Evolutionary conservation across 2,888 invertebrate species (phyloP).

Genomic region (Colletes collaris): DNA sequence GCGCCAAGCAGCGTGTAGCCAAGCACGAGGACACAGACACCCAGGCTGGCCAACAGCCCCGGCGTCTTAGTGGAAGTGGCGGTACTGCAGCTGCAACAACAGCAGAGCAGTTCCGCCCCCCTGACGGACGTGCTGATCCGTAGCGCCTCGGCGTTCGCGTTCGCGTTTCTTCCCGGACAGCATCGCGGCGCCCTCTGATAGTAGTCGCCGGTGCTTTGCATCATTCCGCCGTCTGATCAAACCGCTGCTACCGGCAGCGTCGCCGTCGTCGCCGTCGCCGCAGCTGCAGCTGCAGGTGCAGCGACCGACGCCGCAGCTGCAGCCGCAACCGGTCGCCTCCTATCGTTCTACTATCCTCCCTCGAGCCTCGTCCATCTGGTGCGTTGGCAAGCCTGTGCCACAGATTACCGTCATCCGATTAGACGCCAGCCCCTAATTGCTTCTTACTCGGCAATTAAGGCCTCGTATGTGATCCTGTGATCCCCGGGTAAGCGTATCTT

Average conservation of each 20-base stretch:
- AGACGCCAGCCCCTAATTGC: slow-evolving; percentile 45
- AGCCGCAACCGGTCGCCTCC: slow-evolving; percentile 72
- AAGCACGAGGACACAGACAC: slow-evolving; percentile 93
- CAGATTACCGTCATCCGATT: slow-evolving; percentile 46
- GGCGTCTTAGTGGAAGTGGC: slow-evolving; percentile 82
- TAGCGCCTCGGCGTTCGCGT: slow-evolving; percentile 61
- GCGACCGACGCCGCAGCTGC: slow-evolving; percentile 76
- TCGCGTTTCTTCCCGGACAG: slow-evolving; percentile 73
- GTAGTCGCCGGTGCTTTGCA: slow-evolving; percentile 79
- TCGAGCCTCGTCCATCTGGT: slow-evolving; percentile 64
- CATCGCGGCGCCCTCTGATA: slow-evolving; percentile 78
- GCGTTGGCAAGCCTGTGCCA: slow-evolving; percentile 47
- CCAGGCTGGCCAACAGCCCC: slow-evolving; percentile 91
- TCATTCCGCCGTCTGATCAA: slow-evolving; percentile 67
- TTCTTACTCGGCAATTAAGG: slow-evolving; percentile 39
- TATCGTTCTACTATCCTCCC: slow-evolving; percentile 65
- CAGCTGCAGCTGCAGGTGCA: slow-evolving; percentile 73
- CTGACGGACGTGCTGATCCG: slow-evolving; percentile 67
- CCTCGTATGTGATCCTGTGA: slow-evolving; percentile 10
- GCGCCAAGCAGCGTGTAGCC: slow-evolving; percentile 96
- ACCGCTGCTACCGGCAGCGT: slow-evolving; percentile 67
- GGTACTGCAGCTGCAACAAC: slow-evolving; percentile 85
- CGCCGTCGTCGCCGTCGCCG: slow-evolving; percentile 67
- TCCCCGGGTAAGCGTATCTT: background rate
- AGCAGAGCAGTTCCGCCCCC: slow-evolving; percentile 83